These are phyloP conservation scores for Leptopilina boulardi DNA, from an alignment of 1,140 invertebrate genomes.

Conservation along the genomic window DNA sequence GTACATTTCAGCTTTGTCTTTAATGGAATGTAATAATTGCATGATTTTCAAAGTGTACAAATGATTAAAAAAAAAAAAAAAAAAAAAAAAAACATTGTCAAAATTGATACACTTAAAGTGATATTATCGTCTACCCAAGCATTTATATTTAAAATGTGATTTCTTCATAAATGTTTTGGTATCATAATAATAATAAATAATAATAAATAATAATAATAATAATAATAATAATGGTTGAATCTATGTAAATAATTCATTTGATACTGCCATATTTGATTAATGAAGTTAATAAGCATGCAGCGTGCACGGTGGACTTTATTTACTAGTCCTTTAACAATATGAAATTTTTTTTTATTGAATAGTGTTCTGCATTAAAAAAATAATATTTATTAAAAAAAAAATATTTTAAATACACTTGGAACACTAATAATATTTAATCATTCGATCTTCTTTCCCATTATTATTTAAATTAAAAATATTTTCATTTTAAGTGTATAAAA, in stretches of 20 bases:
- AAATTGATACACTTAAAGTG: constrained; percentile 9
- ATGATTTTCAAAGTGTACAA: background rate
- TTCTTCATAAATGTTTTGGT: constrained; percentile 20
- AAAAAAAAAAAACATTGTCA: background rate
- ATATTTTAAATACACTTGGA: background rate
- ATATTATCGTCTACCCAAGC: background rate
- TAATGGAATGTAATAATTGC: constrained; percentile 1
- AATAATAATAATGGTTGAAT: background rate
- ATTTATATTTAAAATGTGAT: constrained; percentile 16
- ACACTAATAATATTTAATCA: too few species aligned
- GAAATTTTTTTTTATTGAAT: background rate
- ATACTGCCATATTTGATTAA: constrained; percentile 48
- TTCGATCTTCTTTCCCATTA: background rate
- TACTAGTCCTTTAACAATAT: background rate
- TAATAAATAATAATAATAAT: too few species aligned
- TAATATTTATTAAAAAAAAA: background rate
- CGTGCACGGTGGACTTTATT: constrained; percentile 28
- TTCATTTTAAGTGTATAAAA: background rate
- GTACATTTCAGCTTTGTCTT: background rate
- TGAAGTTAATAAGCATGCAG: background rate
- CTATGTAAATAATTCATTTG: constrained; percentile 8
- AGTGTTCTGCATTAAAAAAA: background rate
- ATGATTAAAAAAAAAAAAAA: background rate
- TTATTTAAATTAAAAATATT: background rate
- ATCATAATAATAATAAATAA: background rate